A percentile compares a stretch with the other conserved stretches of the same genome.
Evolutionary conservation across 2,888 invertebrate genomes (phyloP).

Genomic region (Rhogogaster chlorosoma): DNA sequence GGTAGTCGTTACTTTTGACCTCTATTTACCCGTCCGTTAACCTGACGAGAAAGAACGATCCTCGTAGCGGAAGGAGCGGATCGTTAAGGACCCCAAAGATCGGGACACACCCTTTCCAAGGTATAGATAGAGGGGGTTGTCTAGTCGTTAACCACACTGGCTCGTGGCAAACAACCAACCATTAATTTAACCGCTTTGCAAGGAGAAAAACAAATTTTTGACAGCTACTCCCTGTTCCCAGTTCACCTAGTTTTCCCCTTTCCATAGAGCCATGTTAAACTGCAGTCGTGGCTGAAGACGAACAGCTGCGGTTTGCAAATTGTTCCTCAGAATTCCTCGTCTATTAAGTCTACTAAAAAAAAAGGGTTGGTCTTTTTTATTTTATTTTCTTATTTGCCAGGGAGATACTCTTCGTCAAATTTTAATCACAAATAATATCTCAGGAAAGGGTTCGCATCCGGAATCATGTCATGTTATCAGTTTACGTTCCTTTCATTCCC

Average conservation of each 20-base stretch:
- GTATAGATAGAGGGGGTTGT: constrained; percentile 34
- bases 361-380: too few relatives aligned
- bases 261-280: neutral
- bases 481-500: neutral
- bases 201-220: constrained; percentile 17
- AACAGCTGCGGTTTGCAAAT: constrained; percentile 18
- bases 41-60: constrained; percentile 43
- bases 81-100: constrained; percentile 45
- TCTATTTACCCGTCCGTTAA: constrained; percentile 34
- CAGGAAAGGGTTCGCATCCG: neutral
- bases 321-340: neutral
- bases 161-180: constrained; percentile 36
- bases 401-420: neutral
- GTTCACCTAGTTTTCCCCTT: neutral
- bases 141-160: constrained; percentile 47
- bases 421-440: neutral
- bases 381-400: neutral
- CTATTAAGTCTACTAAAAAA: neutral
- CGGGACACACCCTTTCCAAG: constrained; percentile 32
- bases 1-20: constrained; percentile 34
- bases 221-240: constrained; percentile 17
- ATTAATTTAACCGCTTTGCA: constrained; percentile 38
- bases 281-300: neutral
- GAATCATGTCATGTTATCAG: neutral
- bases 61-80: neutral